Conservation (phyloP, 2,113 vertebrate species). For the Pelobates fuscus region DNA sequence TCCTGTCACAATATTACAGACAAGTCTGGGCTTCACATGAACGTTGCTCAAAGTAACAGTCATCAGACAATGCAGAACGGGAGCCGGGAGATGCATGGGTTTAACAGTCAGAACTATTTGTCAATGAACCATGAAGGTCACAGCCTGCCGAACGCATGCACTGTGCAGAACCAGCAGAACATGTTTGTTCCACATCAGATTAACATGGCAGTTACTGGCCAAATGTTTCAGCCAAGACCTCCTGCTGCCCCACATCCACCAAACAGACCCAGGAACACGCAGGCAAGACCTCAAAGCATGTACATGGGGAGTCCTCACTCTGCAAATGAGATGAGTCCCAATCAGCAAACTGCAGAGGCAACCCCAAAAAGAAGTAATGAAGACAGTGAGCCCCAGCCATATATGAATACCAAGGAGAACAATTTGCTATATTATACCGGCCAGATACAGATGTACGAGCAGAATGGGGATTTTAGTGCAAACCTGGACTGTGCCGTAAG, state of each 20-base stretch:
- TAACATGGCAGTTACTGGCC: slow-evolving; percentile 48
- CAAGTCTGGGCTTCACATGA: slow-evolving; percentile 61
- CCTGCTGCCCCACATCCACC: slow-evolving; percentile 74
- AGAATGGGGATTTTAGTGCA: slow-evolving; percentile 66
- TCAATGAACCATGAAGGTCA: slow-evolving; percentile 68
- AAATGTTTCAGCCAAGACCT: slow-evolving; percentile 82
- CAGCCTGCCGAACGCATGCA: slow-evolving; percentile 59
- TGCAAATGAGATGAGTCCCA: slow-evolving; percentile 55
- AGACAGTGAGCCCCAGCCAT: slow-evolving; percentile 59
- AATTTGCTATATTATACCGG: slow-evolving; percentile 79
- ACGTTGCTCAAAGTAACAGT: slow-evolving; percentile 65
- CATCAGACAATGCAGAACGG: slow-evolving; percentile 59
- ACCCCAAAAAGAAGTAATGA: slow-evolving; percentile 71
- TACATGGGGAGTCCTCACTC: slow-evolving; percentile 71
- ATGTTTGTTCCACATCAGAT: slow-evolving; percentile 67
- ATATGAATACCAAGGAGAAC: slow-evolving; percentile 60
- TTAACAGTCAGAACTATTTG: slow-evolving; percentile 63
- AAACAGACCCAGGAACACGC: slow-evolving; percentile 68
- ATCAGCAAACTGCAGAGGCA: slow-evolving; percentile 71
- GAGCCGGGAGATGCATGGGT: slow-evolving; percentile 62
- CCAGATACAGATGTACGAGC: slow-evolving; percentile 90
- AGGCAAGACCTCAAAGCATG: slow-evolving; percentile 69
- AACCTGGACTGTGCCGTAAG: slow-evolving; percentile 66
- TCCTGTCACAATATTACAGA: slow-evolving; percentile 64
- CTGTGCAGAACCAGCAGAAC: slow-evolving; percentile 68